Conservation (phyloP, 2,113 vertebrate genomes). For the Ptychochromis oligacanthus region DNA sequence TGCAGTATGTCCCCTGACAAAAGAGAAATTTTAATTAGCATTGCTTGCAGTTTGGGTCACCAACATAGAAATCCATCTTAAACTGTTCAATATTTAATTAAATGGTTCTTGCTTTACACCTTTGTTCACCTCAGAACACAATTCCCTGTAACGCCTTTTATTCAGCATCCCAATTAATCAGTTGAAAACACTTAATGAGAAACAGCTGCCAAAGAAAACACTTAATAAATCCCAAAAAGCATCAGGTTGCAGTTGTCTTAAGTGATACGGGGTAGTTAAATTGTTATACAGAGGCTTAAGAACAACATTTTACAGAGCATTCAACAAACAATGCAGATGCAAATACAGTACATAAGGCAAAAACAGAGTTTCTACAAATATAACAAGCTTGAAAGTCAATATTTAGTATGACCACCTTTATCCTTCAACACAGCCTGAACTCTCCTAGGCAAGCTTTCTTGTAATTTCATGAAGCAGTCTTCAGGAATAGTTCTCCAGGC, state of each 20-base stretch:
- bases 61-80: constrained; percentile 72
- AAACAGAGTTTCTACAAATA: no score
- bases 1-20: constrained; percentile 58
- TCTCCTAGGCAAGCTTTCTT: no score
- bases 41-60: constrained; percentile 73
- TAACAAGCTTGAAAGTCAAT: no score
- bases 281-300: neutral
- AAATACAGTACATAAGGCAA: no score
- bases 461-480: no score
- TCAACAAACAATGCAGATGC: no score
- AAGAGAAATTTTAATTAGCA: constrained; percentile 79
- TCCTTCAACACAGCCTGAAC: no score
- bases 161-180: constrained; percentile 74
- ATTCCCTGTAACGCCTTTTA: constrained; percentile 74
- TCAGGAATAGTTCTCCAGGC: no score
- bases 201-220: constrained; percentile 56
- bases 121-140: constrained; percentile 66
- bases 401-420: no score
- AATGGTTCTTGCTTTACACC: constrained; percentile 72
- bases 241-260: constrained; percentile 3
- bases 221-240: no score
- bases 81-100: constrained; percentile 82
- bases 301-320: neutral
- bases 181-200: constrained; percentile 70
- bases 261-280: neutral